Conservation (phyloP, 2,797 vertebrate genomes). For the Chiloscyllium punctatum region DNA sequence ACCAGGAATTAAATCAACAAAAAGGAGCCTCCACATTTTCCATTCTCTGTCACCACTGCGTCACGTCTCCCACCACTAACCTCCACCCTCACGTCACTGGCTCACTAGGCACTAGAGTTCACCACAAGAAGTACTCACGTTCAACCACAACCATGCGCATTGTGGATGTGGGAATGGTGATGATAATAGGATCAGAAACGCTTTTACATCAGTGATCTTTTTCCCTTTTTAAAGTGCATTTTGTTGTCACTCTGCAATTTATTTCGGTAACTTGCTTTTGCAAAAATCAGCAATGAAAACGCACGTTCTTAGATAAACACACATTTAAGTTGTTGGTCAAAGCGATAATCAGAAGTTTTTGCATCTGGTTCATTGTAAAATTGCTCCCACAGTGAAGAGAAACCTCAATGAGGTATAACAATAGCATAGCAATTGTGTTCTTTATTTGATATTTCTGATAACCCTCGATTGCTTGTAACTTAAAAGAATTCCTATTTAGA, state of each 20-base stretch:
- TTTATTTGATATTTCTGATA: not conserved
- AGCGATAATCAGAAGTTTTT: not conserved
- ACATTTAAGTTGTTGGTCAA: not conserved
- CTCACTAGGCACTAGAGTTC: not conserved
- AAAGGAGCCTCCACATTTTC: not conserved
- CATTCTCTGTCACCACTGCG: not conserved
- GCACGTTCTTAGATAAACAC: not conserved
- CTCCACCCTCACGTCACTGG: not conserved
- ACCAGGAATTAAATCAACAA: not conserved
- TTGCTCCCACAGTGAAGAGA: not conserved
- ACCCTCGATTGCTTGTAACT: not conserved
- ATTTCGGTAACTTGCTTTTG: not conserved
- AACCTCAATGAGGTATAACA: not conserved
- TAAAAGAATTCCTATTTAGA: not conserved
- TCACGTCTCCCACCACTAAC: no score
- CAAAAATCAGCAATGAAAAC: not conserved
- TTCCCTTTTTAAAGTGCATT: not conserved
- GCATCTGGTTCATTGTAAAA: not conserved
- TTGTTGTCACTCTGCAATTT: not conserved
- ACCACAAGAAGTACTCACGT: not conserved
- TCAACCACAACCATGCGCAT: not conserved
- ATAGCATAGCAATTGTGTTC: not conserved
- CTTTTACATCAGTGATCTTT: not conserved
- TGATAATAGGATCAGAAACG: not conserved
- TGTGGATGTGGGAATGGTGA: not conserved